A percentile compares a stretch with the other conserved stretches of the same genome.
These are phyloP conservation scores for Sceliomorpha sp. DNA, from an alignment of 2,888 invertebrate genomes.

Conservation along the genomic window DNA sequence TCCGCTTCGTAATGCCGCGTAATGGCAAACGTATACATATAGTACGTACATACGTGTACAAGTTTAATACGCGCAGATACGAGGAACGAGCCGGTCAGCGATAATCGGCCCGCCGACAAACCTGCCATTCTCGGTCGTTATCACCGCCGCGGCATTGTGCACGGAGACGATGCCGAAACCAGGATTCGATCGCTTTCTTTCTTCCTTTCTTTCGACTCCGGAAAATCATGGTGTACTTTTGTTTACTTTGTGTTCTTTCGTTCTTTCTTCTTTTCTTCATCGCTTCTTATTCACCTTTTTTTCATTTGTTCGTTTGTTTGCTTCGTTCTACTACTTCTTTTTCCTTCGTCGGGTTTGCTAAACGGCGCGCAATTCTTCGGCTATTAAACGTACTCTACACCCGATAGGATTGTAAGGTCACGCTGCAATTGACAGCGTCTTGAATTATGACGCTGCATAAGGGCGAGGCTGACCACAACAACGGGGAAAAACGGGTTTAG, in stretches of 20 bases:
- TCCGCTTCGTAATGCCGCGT: constrained; percentile 62
- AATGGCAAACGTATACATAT: constrained; percentile 58
- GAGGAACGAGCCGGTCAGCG: constrained; percentile 42
- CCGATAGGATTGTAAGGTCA: no score
- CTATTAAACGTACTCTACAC: neutral
- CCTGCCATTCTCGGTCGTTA: constrained; percentile 61
- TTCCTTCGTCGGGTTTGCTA: neutral
- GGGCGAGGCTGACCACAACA: no score
- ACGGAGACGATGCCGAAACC: constrained; percentile 2
- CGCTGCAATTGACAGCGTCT: no score
- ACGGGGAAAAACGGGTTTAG: no score
- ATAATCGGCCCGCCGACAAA: constrained; percentile 60
- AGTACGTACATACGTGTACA: constrained; percentile 34
- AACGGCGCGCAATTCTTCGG: constrained; percentile 2
- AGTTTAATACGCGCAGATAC: constrained; percentile 46
- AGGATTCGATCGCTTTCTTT: constrained; percentile 23
- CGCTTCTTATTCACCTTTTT: no score
- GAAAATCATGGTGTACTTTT: no score
- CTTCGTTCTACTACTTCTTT: no score
- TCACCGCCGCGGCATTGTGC: constrained; percentile 65
- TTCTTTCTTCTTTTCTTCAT: no score
- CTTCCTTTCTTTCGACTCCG: constrained; percentile 2
- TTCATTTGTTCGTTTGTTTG: no score
- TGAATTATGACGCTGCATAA: no score
- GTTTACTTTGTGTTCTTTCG: no score